Conservation (phyloP, 2,113 vertebrate species). For the Amblyopsis rosae region DNA sequence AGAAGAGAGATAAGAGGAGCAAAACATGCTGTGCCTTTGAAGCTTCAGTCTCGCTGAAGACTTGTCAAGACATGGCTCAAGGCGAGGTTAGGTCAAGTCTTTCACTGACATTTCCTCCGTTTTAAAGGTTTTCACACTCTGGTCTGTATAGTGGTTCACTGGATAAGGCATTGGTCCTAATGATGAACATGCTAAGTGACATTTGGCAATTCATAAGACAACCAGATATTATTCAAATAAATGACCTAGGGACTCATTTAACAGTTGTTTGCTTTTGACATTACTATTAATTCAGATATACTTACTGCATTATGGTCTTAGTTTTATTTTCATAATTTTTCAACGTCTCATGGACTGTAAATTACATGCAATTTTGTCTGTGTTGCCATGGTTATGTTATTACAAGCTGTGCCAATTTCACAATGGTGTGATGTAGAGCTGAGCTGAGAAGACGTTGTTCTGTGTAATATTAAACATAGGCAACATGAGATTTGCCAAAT, state of each 20-base stretch:
- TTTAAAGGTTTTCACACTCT: conserved; percentile 60
- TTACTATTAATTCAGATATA: no score
- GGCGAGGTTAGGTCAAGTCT: conserved; percentile 69
- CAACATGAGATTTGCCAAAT: background rate
- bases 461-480: conserved; percentile 19
- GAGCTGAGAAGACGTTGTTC: conserved; percentile 32
- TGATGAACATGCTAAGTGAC: conserved; percentile 55
- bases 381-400: conserved; percentile 72
- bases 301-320: no score
- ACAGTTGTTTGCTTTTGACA: no score
- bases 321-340: no score
- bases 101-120: conserved; percentile 60
- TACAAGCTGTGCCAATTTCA: conserved; percentile 52
- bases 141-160: conserved; percentile 44
- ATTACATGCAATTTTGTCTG: conserved; percentile 33
- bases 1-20: conserved; percentile 63
- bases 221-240: conserved; percentile 14
- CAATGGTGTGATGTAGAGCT: conserved; percentile 42
- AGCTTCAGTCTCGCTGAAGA: conserved; percentile 64
- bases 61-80: conserved; percentile 68
- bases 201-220: conserved; percentile 24
- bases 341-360: no score
- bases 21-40: conserved; percentile 64
- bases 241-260: background rate
- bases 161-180: conserved; percentile 27